Conservation (phyloP, 2,113 vertebrate genomes). For the Stomatorhinus ivindoensis region DNA sequence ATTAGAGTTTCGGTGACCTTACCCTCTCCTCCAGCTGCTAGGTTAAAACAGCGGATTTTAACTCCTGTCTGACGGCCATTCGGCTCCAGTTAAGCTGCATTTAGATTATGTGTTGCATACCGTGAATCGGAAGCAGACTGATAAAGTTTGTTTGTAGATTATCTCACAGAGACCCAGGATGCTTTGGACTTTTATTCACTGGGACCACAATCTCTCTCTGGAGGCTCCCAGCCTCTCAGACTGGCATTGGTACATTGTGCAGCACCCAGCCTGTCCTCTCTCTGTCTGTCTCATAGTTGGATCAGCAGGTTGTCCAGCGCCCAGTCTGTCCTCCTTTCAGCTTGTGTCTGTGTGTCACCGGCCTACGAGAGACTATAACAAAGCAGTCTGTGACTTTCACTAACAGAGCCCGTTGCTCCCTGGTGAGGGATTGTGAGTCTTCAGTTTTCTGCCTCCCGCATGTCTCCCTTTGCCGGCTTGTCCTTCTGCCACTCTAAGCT, state of each 20-base stretch:
- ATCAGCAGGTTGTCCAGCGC: neutral
- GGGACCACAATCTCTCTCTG: neutral
- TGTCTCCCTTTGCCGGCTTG: neutral
- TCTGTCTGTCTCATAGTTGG: neutral
- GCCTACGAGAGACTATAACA: neutral
- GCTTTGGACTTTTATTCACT: neutral
- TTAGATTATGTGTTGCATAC: neutral
- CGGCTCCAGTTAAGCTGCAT: neutral
- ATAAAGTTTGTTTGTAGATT: neutral
- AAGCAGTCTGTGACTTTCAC: neutral
- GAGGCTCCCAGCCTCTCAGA: neutral
- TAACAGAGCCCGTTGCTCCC: neutral
- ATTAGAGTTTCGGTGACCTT: neutral
- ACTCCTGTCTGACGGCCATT: neutral
- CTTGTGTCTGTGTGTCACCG: neutral
- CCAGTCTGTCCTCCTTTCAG: neutral
- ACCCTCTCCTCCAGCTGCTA: neutral
- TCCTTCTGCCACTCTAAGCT: constrained; percentile 7
- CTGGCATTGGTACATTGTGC: neutral
- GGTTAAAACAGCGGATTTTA: neutral
- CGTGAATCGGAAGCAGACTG: neutral
- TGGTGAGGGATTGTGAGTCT: neutral
- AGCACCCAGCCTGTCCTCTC: neutral
- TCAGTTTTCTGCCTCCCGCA: neutral
- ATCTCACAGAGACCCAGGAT: neutral